Conservation (phyloP, 2,888 invertebrate species). For the Lampropteryx suffumata region DNA sequence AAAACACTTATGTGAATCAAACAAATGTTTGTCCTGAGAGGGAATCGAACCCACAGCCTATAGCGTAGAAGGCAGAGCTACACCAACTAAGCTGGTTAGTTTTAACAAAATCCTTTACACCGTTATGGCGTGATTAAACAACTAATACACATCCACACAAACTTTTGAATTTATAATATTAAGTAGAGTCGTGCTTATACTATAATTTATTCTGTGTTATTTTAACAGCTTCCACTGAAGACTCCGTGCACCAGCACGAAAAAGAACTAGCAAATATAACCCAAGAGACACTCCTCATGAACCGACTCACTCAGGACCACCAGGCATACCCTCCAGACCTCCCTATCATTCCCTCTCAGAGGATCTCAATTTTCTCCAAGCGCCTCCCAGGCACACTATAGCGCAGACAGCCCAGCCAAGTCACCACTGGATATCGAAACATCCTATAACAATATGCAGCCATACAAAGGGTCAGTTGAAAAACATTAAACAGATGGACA, state of each 20-base stretch:
- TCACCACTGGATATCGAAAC: constrained; percentile 66
- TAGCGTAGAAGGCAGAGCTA: too few relatives aligned
- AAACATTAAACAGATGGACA: too few relatives aligned
- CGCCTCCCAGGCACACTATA: constrained; percentile 46
- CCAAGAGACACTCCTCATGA: constrained; percentile 73
- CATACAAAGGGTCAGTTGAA: constrained; percentile 81
- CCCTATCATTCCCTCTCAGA: constrained; percentile 87
- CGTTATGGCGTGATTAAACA: too few relatives aligned
- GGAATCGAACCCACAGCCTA: constrained; percentile 75
- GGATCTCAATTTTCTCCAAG: constrained; percentile 80
- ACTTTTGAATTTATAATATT: too few relatives aligned
- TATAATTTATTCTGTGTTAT: too few relatives aligned
- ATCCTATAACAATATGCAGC: constrained; percentile 72
- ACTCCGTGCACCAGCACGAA: constrained; percentile 84
- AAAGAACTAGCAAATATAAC: constrained; percentile 80
- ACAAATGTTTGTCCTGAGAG: too few relatives aligned
- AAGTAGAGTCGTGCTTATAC: too few relatives aligned
- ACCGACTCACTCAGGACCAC: constrained; percentile 72
- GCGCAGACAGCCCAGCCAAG: constrained; percentile 59
- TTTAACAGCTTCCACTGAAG: too few relatives aligned
- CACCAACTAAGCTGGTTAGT: too few relatives aligned
- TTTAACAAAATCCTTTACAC: too few relatives aligned
- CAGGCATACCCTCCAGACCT: constrained; percentile 91
- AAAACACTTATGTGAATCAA: too few relatives aligned
- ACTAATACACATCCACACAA: too few relatives aligned